Base-by-base conservation (phyloP, 2,113 vertebrate genomes). In the Ciconia stormi region DNA sequence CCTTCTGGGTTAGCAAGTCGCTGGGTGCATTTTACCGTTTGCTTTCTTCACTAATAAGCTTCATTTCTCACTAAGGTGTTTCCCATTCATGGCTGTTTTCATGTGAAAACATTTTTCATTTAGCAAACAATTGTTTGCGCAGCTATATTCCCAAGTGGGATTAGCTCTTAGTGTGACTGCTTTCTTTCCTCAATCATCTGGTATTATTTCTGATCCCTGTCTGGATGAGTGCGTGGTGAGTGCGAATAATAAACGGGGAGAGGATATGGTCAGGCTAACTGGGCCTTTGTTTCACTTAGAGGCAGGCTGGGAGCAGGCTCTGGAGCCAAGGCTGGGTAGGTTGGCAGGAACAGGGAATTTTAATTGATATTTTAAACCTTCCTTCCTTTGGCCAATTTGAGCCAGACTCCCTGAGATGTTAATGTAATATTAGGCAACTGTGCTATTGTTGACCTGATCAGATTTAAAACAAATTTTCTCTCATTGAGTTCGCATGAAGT, bases 331-430 rank as follows among this genome's bases (percentile, higher is more conserved):
- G 18, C 50, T 92, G 85, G 67, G 26, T 74, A 50, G 67, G n/a
- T 94, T 97, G 96, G 97, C 95, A 96, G 85, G 67, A 86, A 81
- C 0, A 91, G 71, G 34, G 95, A 97, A 96, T 96, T 94, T 94
- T 93, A 96, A 97, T 91, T 95, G 93, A 96, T 89, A 96, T 90
- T 96, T 96, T 95, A 97, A 94, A 95, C 93, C 82, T 93, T 93
- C 55, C 72, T 89, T 94, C 71, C 87, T 94, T 80, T 91, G 78
- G 55, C 18, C 71, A 91, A 16, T 94, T 97, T 95, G 63, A 80
- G 26, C 52, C 53, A 84, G 78, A 40, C 44, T 92, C 70, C 83
- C 71, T 77, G 74, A 88, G 70, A 92, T 69, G 55, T 80, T 94
- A 93, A 90, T 91, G 47, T 92, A 87, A 58, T 92, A 80, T 95